A percentile compares a stretch with the other conserved stretches of the same genome.
phyloP scores from a whole-genome alignment of 2,797 vertebrate species.

The Geotrypetes seraphini region DNA sequence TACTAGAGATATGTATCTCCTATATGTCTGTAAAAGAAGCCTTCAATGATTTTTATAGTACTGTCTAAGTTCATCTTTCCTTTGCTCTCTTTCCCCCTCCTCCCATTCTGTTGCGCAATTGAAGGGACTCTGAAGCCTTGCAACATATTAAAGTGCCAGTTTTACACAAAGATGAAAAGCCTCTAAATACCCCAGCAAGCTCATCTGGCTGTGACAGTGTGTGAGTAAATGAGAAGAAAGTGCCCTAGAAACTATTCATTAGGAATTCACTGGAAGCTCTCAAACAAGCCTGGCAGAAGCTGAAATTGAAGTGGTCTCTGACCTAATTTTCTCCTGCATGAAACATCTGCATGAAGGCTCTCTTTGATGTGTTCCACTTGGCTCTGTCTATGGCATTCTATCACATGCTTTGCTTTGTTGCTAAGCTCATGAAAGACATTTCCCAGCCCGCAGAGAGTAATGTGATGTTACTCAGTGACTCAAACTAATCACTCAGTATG shows the following conservation, averaged over 20 bases:
- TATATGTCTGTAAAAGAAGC: too few species aligned
- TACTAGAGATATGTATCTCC: too few species aligned
- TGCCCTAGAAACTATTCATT: slow-evolving; percentile 78
- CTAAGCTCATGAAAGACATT: slow-evolving; percentile 62
- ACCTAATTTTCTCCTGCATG: slow-evolving; percentile 78
- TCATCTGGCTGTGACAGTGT: slow-evolving; percentile 67
- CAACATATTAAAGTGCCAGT: slow-evolving; percentile 46
- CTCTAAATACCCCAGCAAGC: slow-evolving; percentile 52
- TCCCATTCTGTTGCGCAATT: slow-evolving; percentile 25
- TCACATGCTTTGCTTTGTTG: slow-evolving; percentile 61
- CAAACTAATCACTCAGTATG: slow-evolving; percentile 62
- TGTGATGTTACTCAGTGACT: slow-evolving; percentile 59
- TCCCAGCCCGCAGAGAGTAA: slow-evolving; percentile 67
- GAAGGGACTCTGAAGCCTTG: slow-evolving; percentile 54
- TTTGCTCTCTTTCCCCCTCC: too few species aligned
- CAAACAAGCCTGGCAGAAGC: slow-evolving; percentile 73
- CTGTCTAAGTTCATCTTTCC: too few species aligned
- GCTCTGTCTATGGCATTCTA: slow-evolving; percentile 68
- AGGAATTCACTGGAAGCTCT: slow-evolving; percentile 73
- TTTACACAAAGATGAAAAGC: slow-evolving; percentile 63
- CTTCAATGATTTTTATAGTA: too few species aligned
- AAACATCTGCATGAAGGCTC: slow-evolving; percentile 74
- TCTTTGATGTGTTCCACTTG: slow-evolving; percentile 77
- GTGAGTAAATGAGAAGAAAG: slow-evolving; percentile 68
- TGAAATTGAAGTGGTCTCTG: slow-evolving; percentile 78